phyloP scores from a whole-genome alignment of 2,113 vertebrate species.

The Limanda limanda region DNA sequence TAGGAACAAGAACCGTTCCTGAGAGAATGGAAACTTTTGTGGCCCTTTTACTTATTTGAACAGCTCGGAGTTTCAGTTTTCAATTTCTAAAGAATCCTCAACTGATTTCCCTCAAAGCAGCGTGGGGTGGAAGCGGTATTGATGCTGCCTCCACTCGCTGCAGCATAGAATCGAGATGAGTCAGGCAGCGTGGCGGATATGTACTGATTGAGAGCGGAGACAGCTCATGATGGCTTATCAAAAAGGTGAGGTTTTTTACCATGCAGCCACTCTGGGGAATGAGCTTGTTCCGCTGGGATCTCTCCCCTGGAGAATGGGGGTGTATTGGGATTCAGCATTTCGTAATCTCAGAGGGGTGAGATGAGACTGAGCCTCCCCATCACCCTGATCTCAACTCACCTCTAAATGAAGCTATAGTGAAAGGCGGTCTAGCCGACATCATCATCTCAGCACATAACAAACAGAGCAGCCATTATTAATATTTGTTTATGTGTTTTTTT shows the following conservation, averaged over 20 bases:
- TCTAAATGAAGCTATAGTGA: conserved; percentile 48
- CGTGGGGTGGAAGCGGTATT: conserved; percentile 42
- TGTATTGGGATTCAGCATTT: conserved; percentile 36
- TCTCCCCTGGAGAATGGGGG: conserved; percentile 33
- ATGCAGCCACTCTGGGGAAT: conserved; percentile 61
- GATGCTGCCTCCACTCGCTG: conserved; percentile 31
- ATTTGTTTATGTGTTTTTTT: not conserved
- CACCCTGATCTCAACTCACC: conserved; percentile 22
- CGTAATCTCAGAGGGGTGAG: conserved; percentile 58
- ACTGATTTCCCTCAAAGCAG: conserved; percentile 44
- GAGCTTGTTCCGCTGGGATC: conserved; percentile 52
- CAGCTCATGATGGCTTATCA: conserved; percentile 74
- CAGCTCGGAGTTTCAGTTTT: conserved; percentile 45
- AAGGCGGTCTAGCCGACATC: conserved; percentile 7
- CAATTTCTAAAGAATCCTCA: conserved; percentile 42
- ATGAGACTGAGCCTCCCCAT: conserved; percentile 39
- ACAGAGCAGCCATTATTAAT: conserved; percentile 15
- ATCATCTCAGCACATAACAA: conserved; percentile 14
- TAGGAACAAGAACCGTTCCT: conserved; percentile 20
- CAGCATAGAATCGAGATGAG: conserved; percentile 41
- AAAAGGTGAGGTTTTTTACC: conserved; percentile 64
- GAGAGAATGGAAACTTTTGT: conserved; percentile 9
- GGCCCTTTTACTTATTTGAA: conserved; percentile 36
- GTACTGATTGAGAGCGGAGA: conserved; percentile 64
- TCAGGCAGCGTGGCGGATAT: conserved; percentile 38